Evolutionary conservation across 1,140 invertebrate genomes (phyloP).

Genomic region (Planococcus citri): DNA sequence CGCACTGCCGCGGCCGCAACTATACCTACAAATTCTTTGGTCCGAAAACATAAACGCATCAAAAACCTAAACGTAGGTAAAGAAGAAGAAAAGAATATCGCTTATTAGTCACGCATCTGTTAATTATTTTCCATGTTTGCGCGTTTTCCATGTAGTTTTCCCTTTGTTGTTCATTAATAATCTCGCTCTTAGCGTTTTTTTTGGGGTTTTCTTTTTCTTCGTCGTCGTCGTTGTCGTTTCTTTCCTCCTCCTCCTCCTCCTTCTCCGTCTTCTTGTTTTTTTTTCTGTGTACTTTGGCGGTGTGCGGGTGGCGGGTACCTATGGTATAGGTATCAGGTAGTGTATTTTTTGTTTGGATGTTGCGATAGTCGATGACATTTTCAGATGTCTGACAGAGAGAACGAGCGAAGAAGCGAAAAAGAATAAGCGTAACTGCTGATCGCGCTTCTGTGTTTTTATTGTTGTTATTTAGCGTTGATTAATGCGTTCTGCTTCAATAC

Average conservation of each 20-base stretch:
- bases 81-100: conserved; percentile 10
- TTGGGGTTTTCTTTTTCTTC: neutral
- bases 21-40: no score
- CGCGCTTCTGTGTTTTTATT: conserved; percentile 1
- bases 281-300: no score
- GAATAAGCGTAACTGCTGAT: neutral
- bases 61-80: no score
- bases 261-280: neutral
- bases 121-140: conserved; percentile 19
- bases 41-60: no score
- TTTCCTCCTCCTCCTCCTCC: neutral
- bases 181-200: conserved; percentile 10
- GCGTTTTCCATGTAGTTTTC: conserved; percentile 1
- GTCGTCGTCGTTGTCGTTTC: neutral
- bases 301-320: no score
- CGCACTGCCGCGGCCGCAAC: no score
- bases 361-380: conserved; percentile 9
- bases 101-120: conserved; percentile 18
- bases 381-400: neutral
- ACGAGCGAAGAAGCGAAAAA: no score
- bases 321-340: no score
- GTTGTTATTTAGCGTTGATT: conserved; percentile 14
- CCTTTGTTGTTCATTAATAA: conserved; percentile 14
- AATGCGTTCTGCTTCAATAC: conserved; percentile 12
- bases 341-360: neutral